A percentile compares a stretch with the other conserved stretches of the same genome.
phyloP scores from a whole-genome alignment of 1,140 invertebrate species.

The Trachymyrmex cornetzi region DNA sequence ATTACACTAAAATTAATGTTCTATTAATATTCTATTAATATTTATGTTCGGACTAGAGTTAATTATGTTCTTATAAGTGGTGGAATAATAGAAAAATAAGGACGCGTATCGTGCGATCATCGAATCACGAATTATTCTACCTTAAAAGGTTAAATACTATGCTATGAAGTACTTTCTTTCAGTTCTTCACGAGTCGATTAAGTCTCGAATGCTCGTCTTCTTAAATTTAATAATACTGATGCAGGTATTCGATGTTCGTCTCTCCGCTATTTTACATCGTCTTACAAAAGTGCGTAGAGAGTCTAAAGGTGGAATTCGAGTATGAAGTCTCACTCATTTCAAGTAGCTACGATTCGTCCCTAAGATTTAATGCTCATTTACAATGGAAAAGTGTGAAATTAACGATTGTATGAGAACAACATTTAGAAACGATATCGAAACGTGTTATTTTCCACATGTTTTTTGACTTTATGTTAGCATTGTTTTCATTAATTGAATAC shows the following conservation, averaged over 20 bases:
- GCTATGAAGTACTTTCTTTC: slow-evolving; percentile 48
- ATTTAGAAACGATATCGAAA: slow-evolving; percentile 10
- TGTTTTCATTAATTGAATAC: not conserved
- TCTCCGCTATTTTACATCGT: slow-evolving; percentile 26
- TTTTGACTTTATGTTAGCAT: not conserved
- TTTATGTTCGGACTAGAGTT: not conserved
- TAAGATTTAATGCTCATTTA: slow-evolving; percentile 31
- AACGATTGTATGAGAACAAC: not conserved
- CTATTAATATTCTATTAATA: not conserved
- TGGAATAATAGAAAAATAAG: not conserved
- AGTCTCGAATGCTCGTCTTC: slow-evolving; percentile 49
- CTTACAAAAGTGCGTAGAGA: slow-evolving; percentile 44
- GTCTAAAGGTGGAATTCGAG: slow-evolving; percentile 35
- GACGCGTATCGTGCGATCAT: slow-evolving; percentile 36
- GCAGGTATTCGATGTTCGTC: slow-evolving; percentile 79
- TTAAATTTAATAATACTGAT: slow-evolving; percentile 80
- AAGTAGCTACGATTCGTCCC: slow-evolving; percentile 36
- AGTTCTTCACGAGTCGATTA: slow-evolving; percentile 69
- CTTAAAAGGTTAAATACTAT: slow-evolving; percentile 68
- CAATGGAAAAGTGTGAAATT: slow-evolving; percentile 36
- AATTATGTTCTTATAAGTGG: not conserved
- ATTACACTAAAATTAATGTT: slow-evolving; percentile 16
- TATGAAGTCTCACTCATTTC: slow-evolving; percentile 56
- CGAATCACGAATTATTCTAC: slow-evolving; percentile 50
- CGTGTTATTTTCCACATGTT: not conserved